These are phyloP conservation scores for Scaptomyza montana DNA, from an alignment of 1,140 invertebrate genomes.

Conservation along the genomic window DNA sequence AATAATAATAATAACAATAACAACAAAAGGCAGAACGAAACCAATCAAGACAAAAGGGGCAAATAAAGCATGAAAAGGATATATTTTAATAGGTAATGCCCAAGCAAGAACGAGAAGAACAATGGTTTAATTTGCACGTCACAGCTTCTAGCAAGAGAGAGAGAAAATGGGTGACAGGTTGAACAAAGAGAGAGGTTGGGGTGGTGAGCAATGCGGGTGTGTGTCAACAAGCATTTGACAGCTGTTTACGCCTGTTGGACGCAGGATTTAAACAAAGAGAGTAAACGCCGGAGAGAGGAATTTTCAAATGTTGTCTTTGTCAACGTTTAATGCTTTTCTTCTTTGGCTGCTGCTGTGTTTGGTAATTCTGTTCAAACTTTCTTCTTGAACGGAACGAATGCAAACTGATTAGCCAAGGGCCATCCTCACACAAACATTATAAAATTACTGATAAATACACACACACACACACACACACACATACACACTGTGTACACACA, in stretches of 20 bases:
- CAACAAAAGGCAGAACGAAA: constrained; percentile 11
- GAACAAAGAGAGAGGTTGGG: background rate
- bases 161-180: background rate
- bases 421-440: constrained; percentile 13
- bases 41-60: constrained; percentile 20
- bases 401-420: constrained; percentile 43
- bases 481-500: background rate
- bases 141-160: background rate
- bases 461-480: constrained; percentile 10
- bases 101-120: constrained; percentile 14
- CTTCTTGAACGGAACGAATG: constrained; percentile 42
- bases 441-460: constrained; percentile 45
- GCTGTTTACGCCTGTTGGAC: constrained; percentile 79
- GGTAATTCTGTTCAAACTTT: constrained; percentile 35
- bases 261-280: constrained; percentile 20
- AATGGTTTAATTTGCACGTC: constrained; percentile 38
- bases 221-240: constrained; percentile 71
- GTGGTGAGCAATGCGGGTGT: constrained; percentile 21
- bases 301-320: constrained; percentile 12
- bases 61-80: constrained; percentile 30
- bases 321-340: background rate
- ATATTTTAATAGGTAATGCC: constrained; percentile 26
- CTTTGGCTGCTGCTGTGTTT: constrained; percentile 8
- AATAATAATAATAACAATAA: constrained; percentile 11
- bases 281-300: background rate